Percentiles rank a stretch among this genome's conserved stretches.
phyloP scores from a whole-genome alignment of 2,888 invertebrate species.

The Stenichneumon culpator region DNA sequence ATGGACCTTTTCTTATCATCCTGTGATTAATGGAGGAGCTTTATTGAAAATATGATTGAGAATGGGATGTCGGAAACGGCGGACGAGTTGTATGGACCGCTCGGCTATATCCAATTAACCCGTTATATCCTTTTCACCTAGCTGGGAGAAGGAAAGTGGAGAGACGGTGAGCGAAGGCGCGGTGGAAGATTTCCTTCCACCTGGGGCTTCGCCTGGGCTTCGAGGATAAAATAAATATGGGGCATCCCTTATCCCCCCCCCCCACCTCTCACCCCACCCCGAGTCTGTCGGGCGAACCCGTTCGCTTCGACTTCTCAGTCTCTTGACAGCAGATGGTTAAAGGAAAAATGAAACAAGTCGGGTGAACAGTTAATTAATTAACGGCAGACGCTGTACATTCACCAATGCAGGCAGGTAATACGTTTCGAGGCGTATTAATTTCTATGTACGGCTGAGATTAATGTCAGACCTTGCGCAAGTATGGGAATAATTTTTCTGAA shows the following conservation, averaged over 20 bases:
- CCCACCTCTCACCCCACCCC: not conserved
- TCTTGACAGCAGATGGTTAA: conserved; percentile 59
- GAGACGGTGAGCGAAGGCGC: conserved; percentile 1
- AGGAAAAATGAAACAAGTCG: conserved; percentile 58
- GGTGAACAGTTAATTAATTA: conserved; percentile 54
- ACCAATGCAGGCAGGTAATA: not conserved
- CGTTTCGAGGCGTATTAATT: not conserved
- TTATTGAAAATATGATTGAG: conserved; percentile 58
- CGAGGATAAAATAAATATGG: conserved; percentile 60
- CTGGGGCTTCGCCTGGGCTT: conserved; percentile 46
- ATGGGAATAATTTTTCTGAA: not conserved
- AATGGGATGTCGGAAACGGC: conserved; percentile 29
- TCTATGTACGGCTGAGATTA: not conserved
- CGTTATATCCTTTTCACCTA: conserved; percentile 49
- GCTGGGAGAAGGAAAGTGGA: not conserved
- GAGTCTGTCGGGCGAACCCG: not conserved
- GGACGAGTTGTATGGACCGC: conserved; percentile 4
- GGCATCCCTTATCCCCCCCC: conserved; percentile 47
- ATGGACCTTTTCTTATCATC: not conserved
- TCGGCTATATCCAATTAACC: conserved; percentile 57
- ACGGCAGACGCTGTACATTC: conserved; percentile 22
- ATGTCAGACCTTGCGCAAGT: not conserved
- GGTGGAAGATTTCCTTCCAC: conserved; percentile 55
- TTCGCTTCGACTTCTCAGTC: conserved; percentile 14
- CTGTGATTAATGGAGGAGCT: conserved; percentile 46